Base-by-base conservation (phyloP, 2,888 invertebrate genomes). In the Blastobasis lacticolella region DNA sequence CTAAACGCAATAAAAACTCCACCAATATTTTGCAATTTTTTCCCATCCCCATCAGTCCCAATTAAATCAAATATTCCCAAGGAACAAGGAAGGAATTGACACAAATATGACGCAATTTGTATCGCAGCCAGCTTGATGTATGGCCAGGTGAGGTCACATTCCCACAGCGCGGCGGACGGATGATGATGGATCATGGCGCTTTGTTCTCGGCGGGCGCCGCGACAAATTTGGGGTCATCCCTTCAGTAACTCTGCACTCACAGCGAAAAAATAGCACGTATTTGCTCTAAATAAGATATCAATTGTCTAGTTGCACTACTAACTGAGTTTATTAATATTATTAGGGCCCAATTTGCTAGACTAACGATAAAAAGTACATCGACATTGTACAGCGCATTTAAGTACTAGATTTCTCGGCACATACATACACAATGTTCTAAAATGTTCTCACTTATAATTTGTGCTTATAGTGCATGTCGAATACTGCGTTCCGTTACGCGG, bases 361-460 rank as follows among this genome's bases (percentile, higher is more conserved):
- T 37, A 23, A 10, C 38, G 37, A 9, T 7, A 50, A 10, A 42
- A 5, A 42, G 23, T 43, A 46, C 47, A 47, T 10, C 38, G 51
- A 48, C 48, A 42, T 38, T 40, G 36, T 48, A 48, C 43, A 23
- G 42, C 47, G 42, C 43, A 49, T 44, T 51, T 55, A 60, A 62
- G 23, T 23, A 66, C 60, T 62, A 59, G 69, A 68, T 67, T 74
- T 76, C 75, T 78, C 78, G 73, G 76, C 79, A 75, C 76, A 69
- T 77, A 79, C 71, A 71, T 78, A 75, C 77, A 72, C 77, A 72
- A 73, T 75, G 71, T 74, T 79, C 75, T 80, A 80, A 87, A 87
- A 82, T 78, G 80, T 86, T 87, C 84, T 86, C 87, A 85, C 85
- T 86, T 82, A 85, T 87, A 87, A 87, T 88, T 88, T 82, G 88